These are phyloP conservation scores for Xestoiulus laeticollis DNA, from an alignment of 2,888 invertebrate species.

Conservation along the genomic window DNA sequence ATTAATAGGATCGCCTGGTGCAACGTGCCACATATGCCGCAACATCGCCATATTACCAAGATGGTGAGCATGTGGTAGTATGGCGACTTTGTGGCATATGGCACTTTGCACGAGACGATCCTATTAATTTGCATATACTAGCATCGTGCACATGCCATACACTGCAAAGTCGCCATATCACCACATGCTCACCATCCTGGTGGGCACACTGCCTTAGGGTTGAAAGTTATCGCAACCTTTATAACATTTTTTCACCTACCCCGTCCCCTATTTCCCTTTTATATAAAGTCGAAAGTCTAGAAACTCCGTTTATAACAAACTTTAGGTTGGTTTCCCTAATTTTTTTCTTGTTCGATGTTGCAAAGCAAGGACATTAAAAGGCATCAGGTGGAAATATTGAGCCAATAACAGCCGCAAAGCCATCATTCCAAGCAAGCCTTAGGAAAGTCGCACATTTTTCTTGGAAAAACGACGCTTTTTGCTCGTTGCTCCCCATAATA, in stretches of 20 bases:
- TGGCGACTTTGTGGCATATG: too few relatives aligned
- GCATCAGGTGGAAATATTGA: slow-evolving; percentile 40
- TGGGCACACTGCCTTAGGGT: too few relatives aligned
- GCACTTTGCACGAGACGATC: too few relatives aligned
- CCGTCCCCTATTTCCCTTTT: background rate
- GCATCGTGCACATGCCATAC: too few relatives aligned
- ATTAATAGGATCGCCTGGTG: too few relatives aligned
- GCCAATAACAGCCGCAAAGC: slow-evolving; percentile 17
- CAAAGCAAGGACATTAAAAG: slow-evolving; percentile 4
- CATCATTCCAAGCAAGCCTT: background rate
- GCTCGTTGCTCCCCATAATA: background rate
- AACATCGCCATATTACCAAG: too few relatives aligned
- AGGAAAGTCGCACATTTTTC: slow-evolving; percentile 6
- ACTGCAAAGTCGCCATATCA: too few relatives aligned
- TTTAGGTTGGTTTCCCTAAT: background rate
- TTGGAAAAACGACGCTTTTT: background rate
- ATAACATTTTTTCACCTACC: background rate
- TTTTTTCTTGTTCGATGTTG: background rate
- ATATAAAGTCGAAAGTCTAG: background rate
- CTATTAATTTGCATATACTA: too few relatives aligned
- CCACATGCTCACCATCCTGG: too few relatives aligned
- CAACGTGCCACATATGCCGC: too few relatives aligned
- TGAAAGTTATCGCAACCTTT: background rate
- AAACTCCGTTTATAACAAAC: background rate
- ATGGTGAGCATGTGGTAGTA: too few relatives aligned